Evolutionary conservation across 1,140 invertebrate species (phyloP).

Genomic region (Drosophila arizonae): DNA sequence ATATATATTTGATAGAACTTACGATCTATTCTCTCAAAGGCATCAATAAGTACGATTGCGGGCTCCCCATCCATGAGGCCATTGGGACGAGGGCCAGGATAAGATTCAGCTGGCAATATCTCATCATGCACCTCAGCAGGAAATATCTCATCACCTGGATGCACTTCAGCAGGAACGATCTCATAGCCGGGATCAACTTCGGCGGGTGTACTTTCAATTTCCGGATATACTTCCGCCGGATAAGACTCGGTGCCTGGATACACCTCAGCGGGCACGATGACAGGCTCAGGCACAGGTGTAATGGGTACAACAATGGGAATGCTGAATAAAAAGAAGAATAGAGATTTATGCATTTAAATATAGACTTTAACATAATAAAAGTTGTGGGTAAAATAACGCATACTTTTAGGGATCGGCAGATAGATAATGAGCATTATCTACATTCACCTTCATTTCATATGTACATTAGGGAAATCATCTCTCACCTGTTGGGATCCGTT

Average conservation of each 20-base stretch:
- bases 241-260: slow-evolving; percentile 92
- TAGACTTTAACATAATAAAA: background rate
- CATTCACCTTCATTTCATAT: background rate
- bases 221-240: slow-evolving; percentile 83
- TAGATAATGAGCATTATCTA: too few relatives aligned
- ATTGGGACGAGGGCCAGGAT: slow-evolving; percentile 87
- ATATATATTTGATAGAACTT: slow-evolving; percentile 19
- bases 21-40: slow-evolving; percentile 92
- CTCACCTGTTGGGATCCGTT: slow-evolving; percentile 91
- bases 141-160: slow-evolving; percentile 2
- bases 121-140: slow-evolving; percentile 1
- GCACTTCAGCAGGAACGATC: background rate
- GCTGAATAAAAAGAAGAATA: background rate
- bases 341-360: background rate
- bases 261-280: background rate
- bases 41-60: slow-evolving; percentile 91
- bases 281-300: background rate
- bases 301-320: slow-evolving; percentile 1
- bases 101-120: background rate
- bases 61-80: slow-evolving; percentile 90
- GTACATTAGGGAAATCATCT: slow-evolving; percentile 1
- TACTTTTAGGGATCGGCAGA: background rate
- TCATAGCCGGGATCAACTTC: slow-evolving; percentile 10
- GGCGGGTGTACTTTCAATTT: background rate
- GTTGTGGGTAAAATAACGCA: background rate